Evolutionary conservation across 2,888 invertebrate species (phyloP).

Genomic region (Diplolepis rosae): DNA sequence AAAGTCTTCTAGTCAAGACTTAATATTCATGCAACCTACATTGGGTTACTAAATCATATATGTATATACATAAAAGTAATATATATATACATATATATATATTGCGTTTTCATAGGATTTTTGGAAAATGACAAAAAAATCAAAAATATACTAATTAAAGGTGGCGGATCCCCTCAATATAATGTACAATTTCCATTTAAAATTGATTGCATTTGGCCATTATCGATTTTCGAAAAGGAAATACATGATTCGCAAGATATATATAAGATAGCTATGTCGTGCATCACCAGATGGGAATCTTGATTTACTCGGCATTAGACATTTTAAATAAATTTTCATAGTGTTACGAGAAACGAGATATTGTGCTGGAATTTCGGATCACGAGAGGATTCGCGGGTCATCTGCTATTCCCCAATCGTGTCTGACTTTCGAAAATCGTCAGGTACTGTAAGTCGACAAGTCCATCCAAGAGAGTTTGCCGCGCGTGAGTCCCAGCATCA

Average conservation of each 20-base stretch:
- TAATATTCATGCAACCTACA: too few relatives aligned
- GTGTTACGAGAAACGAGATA: conserved; percentile 4
- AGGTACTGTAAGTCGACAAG: neutral
- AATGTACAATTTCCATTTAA: neutral
- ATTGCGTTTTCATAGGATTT: too few relatives aligned
- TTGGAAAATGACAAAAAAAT: too few relatives aligned
- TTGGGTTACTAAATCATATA: too few relatives aligned
- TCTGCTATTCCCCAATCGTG: conserved; percentile 8
- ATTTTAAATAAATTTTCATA: conserved; percentile 18
- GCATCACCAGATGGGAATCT: neutral
- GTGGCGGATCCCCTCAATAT: too few relatives aligned
- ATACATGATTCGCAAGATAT: neutral
- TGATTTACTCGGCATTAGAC: conserved; percentile 10
- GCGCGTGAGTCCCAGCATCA: conserved; percentile 13
- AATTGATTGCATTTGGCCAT: neutral
- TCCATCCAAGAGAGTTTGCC: neutral
- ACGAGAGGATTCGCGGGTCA: conserved; percentile 28
- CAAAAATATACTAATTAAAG: too few relatives aligned
- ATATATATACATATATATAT: too few relatives aligned
- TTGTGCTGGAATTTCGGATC: neutral
- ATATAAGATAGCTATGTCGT: neutral
- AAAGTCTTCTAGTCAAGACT: too few relatives aligned
- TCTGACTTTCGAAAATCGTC: conserved; percentile 28
- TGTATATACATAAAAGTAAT: too few relatives aligned
- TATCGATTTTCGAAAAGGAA: neutral